These are phyloP conservation scores for Stigmatopora argus DNA, from an alignment of 2,113 vertebrate genomes.

Conservation along the genomic window DNA sequence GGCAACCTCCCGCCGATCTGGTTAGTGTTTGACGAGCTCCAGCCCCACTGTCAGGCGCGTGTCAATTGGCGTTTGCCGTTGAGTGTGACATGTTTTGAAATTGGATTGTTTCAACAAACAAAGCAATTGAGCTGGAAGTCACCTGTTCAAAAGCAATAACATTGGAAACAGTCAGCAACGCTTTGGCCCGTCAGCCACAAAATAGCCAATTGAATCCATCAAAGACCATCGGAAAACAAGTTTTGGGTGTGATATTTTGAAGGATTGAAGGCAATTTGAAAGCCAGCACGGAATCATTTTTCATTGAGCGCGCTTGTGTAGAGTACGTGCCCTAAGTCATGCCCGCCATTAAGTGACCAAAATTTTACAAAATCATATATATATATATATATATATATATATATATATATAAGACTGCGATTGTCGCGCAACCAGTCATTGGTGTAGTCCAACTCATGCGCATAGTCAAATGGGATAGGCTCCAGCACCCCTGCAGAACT, in stretches of 20 bases:
- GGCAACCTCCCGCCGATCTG: not conserved
- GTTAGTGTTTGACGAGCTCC: conserved; percentile 7
- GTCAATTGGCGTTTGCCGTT: conserved; percentile 15
- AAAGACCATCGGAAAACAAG: not conserved
- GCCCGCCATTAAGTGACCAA: no score
- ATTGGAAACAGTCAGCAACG: conserved; percentile 3
- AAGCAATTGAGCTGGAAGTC: conserved; percentile 8
- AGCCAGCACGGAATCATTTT: not conserved
- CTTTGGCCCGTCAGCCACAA: not conserved
- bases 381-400: no score
- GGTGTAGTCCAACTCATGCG: no score
- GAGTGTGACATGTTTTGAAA: conserved; percentile 47
- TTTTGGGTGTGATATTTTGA: not conserved
- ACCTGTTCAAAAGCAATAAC: not conserved
- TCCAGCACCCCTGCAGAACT: no score
- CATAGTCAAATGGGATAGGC: no score
- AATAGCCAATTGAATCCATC: conserved; percentile 4
- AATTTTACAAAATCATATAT: no score
- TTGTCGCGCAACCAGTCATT: no score
- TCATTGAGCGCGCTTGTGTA: not conserved
- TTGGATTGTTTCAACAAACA: conserved; percentile 29
- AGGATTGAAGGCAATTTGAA: not conserved
- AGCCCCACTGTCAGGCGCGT: not conserved
- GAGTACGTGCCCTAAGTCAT: no score
- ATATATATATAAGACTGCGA: no score